Evolutionary conservation across 2,888 invertebrate species (phyloP).

Genomic region (Metellina segmentata): DNA sequence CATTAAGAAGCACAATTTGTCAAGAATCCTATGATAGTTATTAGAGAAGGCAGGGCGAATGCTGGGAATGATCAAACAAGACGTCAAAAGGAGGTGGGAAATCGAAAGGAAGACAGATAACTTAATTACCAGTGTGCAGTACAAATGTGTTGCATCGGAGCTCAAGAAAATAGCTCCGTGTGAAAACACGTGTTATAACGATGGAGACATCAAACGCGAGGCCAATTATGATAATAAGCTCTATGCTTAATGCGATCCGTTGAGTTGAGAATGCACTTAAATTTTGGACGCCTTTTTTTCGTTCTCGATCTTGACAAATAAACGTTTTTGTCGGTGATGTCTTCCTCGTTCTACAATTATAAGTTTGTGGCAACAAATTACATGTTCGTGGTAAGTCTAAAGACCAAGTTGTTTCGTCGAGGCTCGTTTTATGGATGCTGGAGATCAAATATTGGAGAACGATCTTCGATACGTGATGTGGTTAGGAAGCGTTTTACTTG

Average conservation of each 20-base stretch:
- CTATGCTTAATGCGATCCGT: not conserved
- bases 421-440: not conserved
- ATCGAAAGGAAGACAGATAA: slow-evolving; percentile 43
- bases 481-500: not conserved
- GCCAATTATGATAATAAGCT: slow-evolving; percentile 36
- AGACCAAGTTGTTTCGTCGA: not conserved
- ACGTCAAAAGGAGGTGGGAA: slow-evolving; percentile 29
- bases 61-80: slow-evolving; percentile 4
- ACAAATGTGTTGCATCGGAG: slow-evolving; percentile 35
- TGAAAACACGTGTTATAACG: slow-evolving; percentile 6
- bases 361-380: not conserved
- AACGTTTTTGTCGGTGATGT: not conserved
- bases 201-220: slow-evolving; percentile 10
- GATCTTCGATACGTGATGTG: not conserved
- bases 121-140: slow-evolving; percentile 43
- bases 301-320: not conserved
- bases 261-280: not conserved
- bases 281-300: not conserved
- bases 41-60: not conserved
- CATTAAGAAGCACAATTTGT: slow-evolving; percentile 50
- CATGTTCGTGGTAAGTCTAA: too few species aligned
- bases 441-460: not conserved
- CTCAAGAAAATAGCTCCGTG: slow-evolving; percentile 4
- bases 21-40: slow-evolving; percentile 26
- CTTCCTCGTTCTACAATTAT: not conserved